These are phyloP conservation scores for Gulo gulo DNA, from an alignment of 2,113 vertebrate species.

Conservation along the genomic window DNA sequence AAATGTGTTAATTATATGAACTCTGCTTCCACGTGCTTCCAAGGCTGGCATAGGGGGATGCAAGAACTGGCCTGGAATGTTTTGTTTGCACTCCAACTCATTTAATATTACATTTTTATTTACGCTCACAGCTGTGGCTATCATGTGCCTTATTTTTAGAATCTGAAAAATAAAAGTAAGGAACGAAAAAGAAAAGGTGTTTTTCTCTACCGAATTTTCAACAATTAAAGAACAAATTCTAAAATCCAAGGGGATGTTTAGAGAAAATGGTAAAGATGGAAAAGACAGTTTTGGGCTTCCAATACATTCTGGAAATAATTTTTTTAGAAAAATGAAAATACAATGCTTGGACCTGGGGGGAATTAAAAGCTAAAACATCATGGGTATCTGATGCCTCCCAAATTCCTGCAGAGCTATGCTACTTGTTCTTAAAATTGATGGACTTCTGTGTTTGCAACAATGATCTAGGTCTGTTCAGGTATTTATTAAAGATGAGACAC, in stretches of 20 bases:
- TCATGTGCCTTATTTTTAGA: constrained; percentile 43
- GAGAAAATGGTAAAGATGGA: background rate
- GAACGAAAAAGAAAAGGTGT: background rate
- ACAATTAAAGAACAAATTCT: background rate
- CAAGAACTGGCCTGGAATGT: constrained; percentile 13
- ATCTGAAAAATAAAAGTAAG: constrained; percentile 16
- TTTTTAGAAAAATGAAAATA: background rate
- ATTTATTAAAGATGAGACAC: background rate
- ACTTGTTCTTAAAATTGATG: background rate
- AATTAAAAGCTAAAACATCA: constrained; percentile 15
- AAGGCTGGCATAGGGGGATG: background rate
- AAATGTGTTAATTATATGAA: background rate
- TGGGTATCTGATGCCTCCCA: background rate
- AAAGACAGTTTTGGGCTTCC: background rate
- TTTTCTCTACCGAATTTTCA: background rate
- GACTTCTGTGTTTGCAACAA: background rate
- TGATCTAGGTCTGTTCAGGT: background rate
- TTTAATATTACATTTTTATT: constrained; percentile 54
- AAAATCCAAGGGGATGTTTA: background rate
- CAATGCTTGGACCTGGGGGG: background rate
- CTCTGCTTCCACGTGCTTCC: background rate
- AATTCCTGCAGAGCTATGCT: background rate
- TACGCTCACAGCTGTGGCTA: background rate
- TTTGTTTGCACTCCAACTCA: constrained; percentile 46
- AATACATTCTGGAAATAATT: background rate